Conservation (phyloP, 1,140 invertebrate genomes). For the Apis mellifera region DNA sequence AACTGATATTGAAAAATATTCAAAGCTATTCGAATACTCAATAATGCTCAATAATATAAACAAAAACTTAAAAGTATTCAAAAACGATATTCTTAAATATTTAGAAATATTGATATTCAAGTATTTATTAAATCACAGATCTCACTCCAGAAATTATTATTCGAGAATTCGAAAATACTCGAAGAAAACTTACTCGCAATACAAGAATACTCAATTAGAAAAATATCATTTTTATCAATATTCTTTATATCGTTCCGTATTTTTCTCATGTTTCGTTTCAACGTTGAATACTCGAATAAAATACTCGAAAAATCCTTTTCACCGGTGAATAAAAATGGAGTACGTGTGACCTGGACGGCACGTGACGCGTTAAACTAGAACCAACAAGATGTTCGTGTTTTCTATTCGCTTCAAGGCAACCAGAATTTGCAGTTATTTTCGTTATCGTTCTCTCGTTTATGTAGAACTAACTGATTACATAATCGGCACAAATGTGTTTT, state of each 20-base stretch:
- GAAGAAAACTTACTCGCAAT: too few species aligned
- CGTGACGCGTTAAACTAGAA: conserved; percentile 1
- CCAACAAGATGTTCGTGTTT: conserved; percentile 11
- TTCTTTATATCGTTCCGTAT: background rate
- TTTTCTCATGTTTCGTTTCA: background rate
- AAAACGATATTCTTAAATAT: background rate
- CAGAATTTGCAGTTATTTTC: conserved; percentile 9
- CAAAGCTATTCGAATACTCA: background rate
- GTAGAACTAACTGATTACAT: conserved; percentile 31
- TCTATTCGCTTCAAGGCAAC: conserved; percentile 1
- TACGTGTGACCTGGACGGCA: background rate
- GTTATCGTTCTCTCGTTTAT: conserved; percentile 39
- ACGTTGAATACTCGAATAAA: background rate
- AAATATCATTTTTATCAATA: background rate
- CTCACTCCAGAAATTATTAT: too few species aligned
- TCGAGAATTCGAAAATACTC: too few species aligned
- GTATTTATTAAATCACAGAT: too few species aligned
- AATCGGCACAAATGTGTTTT: background rate
- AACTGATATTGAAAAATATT: background rate
- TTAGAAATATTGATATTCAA: background rate
- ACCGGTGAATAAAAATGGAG: background rate
- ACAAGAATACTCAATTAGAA: background rate
- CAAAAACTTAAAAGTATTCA: background rate
- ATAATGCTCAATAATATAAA: background rate
- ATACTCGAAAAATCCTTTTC: background rate